Conservation (phyloP, 2,888 invertebrate genomes). For the Gastracanthus pulcherrimus region DNA sequence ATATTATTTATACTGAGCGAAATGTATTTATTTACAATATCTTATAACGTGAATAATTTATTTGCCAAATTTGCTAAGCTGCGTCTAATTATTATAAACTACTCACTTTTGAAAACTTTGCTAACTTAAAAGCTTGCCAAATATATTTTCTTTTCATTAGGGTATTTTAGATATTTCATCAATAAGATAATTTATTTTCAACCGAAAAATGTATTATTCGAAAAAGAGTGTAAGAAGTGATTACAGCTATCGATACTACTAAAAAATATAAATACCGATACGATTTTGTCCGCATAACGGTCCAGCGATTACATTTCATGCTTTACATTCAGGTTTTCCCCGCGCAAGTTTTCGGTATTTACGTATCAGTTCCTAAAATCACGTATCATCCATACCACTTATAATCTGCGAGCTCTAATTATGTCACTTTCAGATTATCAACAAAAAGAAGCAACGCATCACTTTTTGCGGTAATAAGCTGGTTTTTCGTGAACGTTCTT, state of each 20-base stretch:
- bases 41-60: too few species aligned
- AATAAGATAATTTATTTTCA: not conserved
- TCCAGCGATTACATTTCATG: constrained; percentile 1
- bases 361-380: not conserved
- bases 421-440: not conserved
- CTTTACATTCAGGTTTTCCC: constrained; percentile 4
- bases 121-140: too few species aligned
- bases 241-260: not conserved
- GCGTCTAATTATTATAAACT: too few species aligned
- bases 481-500: not conserved
- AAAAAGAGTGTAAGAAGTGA: too few species aligned
- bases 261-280: not conserved
- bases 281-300: not conserved
- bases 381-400: not conserved
- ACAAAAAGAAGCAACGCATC: not conserved
- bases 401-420: not conserved
- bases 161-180: too few species aligned
- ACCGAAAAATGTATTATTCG: not conserved
- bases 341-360: not conserved
- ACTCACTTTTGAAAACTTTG: too few species aligned
- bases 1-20: too few species aligned
- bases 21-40: too few species aligned
- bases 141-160: too few species aligned
- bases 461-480: not conserved
- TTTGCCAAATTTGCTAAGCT: too few species aligned